Conservation (phyloP, 2,797 vertebrate species). For the Hydrolagus colliei region DNA sequence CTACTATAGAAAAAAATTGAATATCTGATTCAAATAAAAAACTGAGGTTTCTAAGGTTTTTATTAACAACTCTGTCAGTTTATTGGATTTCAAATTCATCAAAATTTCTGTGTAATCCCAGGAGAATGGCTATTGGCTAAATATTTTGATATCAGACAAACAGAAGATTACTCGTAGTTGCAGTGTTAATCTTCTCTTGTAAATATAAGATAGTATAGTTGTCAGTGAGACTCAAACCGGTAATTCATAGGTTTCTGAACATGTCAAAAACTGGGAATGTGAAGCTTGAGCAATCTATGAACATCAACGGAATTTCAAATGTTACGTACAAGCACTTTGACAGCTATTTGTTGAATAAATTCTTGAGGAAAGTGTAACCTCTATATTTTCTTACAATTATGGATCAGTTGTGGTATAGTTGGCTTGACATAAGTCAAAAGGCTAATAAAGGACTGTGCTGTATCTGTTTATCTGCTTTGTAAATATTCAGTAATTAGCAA, state of each 20-base stretch:
- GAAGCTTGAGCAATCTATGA: too few species aligned
- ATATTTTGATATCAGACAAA: neutral
- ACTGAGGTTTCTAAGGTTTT: neutral
- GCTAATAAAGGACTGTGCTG: too few species aligned
- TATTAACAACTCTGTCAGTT: neutral
- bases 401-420: too few species aligned
- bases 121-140: neutral
- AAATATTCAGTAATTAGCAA: too few species aligned
- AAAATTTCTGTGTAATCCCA: neutral
- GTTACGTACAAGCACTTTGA: too few species aligned
- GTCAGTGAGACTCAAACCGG: neutral
- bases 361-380: too few species aligned
- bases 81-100: neutral
- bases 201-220: neutral
- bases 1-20: slow-evolving; percentile 11
- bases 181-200: neutral
- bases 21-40: slow-evolving; percentile 18
- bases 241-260: neutral
- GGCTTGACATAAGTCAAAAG: too few species aligned
- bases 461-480: too few species aligned
- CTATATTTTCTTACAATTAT: too few species aligned
- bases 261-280: neutral
- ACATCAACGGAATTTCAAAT: too few species aligned
- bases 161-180: neutral
- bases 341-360: too few species aligned